Base-by-base conservation (phyloP, 2,888 invertebrate genomes). In the Euphydryas editha region DNA sequence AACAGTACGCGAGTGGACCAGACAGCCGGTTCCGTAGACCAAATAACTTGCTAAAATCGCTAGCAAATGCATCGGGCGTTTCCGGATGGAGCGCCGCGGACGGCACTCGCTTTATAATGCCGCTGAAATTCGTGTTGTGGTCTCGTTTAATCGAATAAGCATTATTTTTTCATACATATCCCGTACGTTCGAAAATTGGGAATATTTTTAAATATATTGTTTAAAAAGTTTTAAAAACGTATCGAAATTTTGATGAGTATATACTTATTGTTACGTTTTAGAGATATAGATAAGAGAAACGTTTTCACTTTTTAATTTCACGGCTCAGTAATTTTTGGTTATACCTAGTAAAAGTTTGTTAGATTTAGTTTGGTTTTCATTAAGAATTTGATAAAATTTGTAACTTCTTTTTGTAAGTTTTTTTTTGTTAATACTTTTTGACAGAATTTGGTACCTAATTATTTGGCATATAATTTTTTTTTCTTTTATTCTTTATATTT, bases 21-120 rank as follows among this genome's bases (percentile, higher is more conserved):
- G 49, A 30, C 24, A 37, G 39, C 36, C 64, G 51, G 64, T 67
- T 71, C 70, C 66, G 64, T 56, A 65, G 61, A 69, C 67, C 72
- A 67, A 85, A 84, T 85, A 86, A 85, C 81, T 85, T 81, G 73
- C 74, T 76, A 75, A 85, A 82, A 85, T 84, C 82, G 81, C 80
- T 79, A 76, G 76, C 80, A 83, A 85, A 85, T 87, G 85, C 86
- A 85, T 80, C 79, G 80, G 72, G 75, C 77, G 81, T 78, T 85
- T 85, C 85, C 84, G 73, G 70, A 67, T 51, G 67, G 64, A 66
- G 69, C 47, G 47, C 64, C 67, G 59, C 68, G 61, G 72, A 69
- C 72, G 68, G 68, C 70, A 70, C 66, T 62, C 59, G 67, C 62
- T 67, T 71, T 72, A 71, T 66, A 73, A 71, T 69, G 72, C 63